A percentile compares a stretch with the other conserved stretches of the same genome.
These are phyloP conservation scores for Aspiorhynchus laticeps DNA, from an alignment of 2,113 vertebrate genomes.

Conservation along the genomic window DNA sequence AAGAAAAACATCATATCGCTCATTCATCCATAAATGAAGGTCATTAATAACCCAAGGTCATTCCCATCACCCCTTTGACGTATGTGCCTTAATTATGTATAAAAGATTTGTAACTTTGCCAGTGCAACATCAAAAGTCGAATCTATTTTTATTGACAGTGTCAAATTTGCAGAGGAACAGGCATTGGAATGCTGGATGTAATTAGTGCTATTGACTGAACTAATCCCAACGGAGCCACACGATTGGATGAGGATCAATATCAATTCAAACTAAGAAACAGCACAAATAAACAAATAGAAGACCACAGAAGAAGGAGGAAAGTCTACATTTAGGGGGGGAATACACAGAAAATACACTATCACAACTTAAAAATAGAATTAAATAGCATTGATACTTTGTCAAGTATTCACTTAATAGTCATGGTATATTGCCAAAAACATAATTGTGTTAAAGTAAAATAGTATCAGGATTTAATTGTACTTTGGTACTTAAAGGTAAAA, in stretches of 20 bases:
- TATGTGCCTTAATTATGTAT: neutral
- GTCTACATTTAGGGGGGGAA: neutral
- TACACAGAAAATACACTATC: neutral
- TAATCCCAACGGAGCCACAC: slow-evolving; percentile 46
- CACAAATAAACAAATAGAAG: slow-evolving; percentile 49
- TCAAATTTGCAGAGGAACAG: slow-evolving; percentile 48
- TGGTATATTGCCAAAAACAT: neutral
- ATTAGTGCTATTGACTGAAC: slow-evolving; percentile 55
- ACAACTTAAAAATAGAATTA: neutral
- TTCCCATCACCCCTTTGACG: neutral
- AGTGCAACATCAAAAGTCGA: neutral
- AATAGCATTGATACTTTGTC: neutral
- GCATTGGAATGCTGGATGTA: slow-evolving; percentile 46
- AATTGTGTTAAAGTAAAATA: neutral
- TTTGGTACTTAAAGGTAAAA: neutral
- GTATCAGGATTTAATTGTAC: neutral
- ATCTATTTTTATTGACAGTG: slow-evolving; percentile 54
- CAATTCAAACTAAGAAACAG: slow-evolving; percentile 45
- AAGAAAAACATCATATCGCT: neutral
- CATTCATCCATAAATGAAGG: slow-evolving; percentile 23
- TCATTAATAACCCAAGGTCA: slow-evolving; percentile 30
- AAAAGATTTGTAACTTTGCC: slow-evolving; percentile 16
- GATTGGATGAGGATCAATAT: slow-evolving; percentile 51
- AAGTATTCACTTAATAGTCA: neutral
- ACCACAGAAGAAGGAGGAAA: neutral